These are phyloP conservation scores for Crotalus adamanteus DNA, from an alignment of 2,797 vertebrate species.

Conservation along the genomic window DNA sequence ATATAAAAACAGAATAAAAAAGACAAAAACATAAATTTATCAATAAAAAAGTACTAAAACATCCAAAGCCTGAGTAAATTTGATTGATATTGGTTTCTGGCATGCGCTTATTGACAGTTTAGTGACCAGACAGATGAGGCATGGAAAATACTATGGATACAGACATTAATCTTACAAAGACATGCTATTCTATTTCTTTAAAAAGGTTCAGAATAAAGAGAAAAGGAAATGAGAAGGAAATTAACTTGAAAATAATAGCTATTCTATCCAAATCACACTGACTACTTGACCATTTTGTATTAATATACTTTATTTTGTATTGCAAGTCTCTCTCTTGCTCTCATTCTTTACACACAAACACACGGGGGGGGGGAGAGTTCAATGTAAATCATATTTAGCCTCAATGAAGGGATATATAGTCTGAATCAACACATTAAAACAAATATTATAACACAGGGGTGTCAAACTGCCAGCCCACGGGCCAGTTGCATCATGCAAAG, in stretches of 20 bases:
- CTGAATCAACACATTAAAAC: slow-evolving; percentile 16
- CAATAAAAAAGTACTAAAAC: background rate
- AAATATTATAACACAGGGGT: background rate
- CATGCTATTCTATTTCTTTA: background rate
- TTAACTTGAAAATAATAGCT: slow-evolving; percentile 24
- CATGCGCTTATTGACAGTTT: background rate
- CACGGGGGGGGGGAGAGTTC: background rate
- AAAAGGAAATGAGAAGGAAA: background rate
- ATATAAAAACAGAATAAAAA: background rate
- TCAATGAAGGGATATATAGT: background rate
- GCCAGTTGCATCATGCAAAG: too few species aligned
- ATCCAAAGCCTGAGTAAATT: background rate
- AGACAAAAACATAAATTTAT: background rate
- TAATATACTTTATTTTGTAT: background rate
- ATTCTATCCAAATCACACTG: slow-evolving; percentile 11
- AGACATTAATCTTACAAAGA: background rate
- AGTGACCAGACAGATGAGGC: background rate
- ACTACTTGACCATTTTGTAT: slow-evolving; percentile 1
- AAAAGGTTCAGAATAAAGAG: background rate
- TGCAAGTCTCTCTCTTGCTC: background rate
- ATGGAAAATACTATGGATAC: background rate
- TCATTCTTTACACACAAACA: too few species aligned
- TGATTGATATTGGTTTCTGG: background rate
- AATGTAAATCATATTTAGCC: background rate
- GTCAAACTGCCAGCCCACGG: too few species aligned